Evolutionary conservation across 2,113 vertebrate genomes (phyloP), one percentile per base, ranked within the genome.

Genomic region (Odobenus rosmarus): DNA sequence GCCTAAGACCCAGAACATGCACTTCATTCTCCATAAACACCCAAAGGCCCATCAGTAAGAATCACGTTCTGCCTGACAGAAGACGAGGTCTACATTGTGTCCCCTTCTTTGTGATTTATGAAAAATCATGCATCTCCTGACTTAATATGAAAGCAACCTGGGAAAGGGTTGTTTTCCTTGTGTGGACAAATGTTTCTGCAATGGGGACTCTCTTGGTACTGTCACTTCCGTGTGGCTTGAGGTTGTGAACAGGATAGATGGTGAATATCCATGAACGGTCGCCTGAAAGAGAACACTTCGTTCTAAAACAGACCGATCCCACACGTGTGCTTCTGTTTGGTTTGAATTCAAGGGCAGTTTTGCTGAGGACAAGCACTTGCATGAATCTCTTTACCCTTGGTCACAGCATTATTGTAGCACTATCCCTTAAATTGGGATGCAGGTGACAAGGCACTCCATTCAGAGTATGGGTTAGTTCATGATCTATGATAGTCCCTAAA

Each of bases 401-500:
- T 33, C 4, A 3, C 1, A 3, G 0, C 3, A 16, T 26, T 18
- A 13, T 1, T 19, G n/a, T 2, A 4, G 12, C 39, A 4, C 19
- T 6, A 23, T 51, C 49, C 24, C 81, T 42, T 26, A 61, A 36
- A 1, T 4, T 1, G 18, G 81, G 39, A 33, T 0, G 4, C 5
- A 14, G 57, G 23, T 51, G 81, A 28, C 7, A 12, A 26, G 7
- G 1, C 0, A 0, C 36, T n/a, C 55, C 33, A 4, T 14, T 74
- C 18, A 28, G 0, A 10, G 12, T 9, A 28, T 21, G 46, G 3
- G 3, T 21, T 1, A 14, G 55, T 8, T 36, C 31, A 18, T 1
- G 0, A 2, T 1, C 28, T 2, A 14, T 16, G 1, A 1, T 1
- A 28, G 26, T 39, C 55, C 15, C 39, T 51, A 3, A 4, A 1